Conservation (phyloP, 2,113 vertebrate genomes). For the Fulica atra region DNA sequence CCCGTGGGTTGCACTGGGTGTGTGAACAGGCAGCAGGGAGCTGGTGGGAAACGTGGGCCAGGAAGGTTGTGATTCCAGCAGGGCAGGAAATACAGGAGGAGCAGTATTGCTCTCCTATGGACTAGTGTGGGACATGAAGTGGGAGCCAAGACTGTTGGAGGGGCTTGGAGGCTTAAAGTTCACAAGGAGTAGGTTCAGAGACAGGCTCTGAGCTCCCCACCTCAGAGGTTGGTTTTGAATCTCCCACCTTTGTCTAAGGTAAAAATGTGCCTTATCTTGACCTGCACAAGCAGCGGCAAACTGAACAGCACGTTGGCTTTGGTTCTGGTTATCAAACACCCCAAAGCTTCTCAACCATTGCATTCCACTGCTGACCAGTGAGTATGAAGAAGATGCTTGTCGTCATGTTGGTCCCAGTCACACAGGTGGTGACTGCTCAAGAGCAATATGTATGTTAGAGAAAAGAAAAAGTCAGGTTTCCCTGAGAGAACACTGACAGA, state of each 20-base stretch:
- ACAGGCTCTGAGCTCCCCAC: accelerated
- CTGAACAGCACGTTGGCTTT: not conserved
- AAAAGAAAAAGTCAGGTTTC: not conserved
- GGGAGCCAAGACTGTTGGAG: not conserved
- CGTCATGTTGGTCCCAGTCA: not conserved
- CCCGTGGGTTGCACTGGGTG: accelerated
- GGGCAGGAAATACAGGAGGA: no score
- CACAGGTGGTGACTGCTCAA: not conserved
- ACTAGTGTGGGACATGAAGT: not conserved
- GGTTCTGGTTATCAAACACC: accelerated
- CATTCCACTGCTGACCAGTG: not conserved
- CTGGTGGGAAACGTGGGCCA: not conserved
- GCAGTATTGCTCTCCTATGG: no score
- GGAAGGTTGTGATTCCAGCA: not conserved
- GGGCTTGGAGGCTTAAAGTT: no score
- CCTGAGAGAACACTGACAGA: not conserved
- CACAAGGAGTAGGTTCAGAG: accelerated
- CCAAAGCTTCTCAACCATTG: accelerated
- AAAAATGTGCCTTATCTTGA: not conserved
- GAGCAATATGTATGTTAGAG: not conserved
- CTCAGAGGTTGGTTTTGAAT: accelerated
- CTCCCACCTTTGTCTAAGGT: accelerated
- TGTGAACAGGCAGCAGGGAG: not conserved
- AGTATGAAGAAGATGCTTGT: not conserved
- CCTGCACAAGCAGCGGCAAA: not conserved